Evolutionary conservation across 2,113 vertebrate genomes (phyloP), one percentile per base, ranked within the genome.

Genomic region (Numenius arquata): DNA sequence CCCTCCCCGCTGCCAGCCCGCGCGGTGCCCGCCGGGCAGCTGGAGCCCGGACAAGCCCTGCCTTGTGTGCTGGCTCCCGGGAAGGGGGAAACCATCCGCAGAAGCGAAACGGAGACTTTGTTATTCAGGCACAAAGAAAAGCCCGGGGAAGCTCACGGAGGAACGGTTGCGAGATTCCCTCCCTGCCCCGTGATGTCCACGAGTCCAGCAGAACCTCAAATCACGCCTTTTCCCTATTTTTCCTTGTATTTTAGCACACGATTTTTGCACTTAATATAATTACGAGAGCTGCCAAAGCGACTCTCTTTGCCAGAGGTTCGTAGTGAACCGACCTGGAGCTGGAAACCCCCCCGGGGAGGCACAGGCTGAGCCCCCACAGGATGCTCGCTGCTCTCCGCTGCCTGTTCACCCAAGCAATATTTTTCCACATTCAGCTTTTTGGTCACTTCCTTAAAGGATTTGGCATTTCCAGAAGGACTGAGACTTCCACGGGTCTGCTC

Each of bases 121-220:
- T 58, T 53, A 23, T 67, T 45, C 30, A 11, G 2, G 59, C 75
- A 26, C 62, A 34, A 71, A 50, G 22, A 74, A 53, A 34, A 65
- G 62, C 17, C 0, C 21, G 0, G 29, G 47, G 78, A 47, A 80
- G 72, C 59, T 43, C 19, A 2, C 0, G 3, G 80, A 65, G 30
- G 23, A n/a, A 12, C 3, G 0, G 19, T 21, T 5, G 10, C 0
- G 0, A 12, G 3, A 18, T 55, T 32, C 67, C 84, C 26, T 12
- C 66, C 52, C 62, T 1, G 7, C 65, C 72, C 70, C 2, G 0
- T 2, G 30, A 15, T 15, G 32, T 5, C n/a, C 56, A 3, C 2
- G 3, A 29, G 1, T 2, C 29, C 19, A 1, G 27, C 36, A 6
- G 5, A 66, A 58, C 90, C 71, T 52, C 67, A 2, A 7, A 43